These are phyloP conservation scores for Sander lucioperca DNA, from an alignment of 2,113 vertebrate species.

Conservation along the genomic window DNA sequence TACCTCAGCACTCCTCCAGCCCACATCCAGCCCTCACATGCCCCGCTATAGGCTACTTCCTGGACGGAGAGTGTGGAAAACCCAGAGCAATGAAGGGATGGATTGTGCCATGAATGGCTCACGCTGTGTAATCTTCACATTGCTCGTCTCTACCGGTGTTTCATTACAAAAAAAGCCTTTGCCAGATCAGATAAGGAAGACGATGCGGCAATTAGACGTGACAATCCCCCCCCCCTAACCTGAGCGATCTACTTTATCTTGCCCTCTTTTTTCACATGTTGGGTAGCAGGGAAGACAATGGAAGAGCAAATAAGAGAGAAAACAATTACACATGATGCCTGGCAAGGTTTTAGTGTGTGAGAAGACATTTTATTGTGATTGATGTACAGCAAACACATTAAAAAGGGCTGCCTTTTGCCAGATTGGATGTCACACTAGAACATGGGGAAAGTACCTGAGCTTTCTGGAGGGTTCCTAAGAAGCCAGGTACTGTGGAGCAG, in stretches of 20 bases:
- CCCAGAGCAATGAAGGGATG: conserved; percentile 64
- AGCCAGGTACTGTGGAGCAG: too few species aligned
- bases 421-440: too few species aligned
- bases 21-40: conserved; percentile 78
- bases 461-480: too few species aligned
- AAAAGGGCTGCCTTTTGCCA: neutral
- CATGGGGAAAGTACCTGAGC: too few species aligned
- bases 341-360: neutral
- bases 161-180: conserved; percentile 71
- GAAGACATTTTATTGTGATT: conserved; percentile 7
- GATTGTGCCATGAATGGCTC: conserved; percentile 72
- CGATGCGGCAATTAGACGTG: conserved; percentile 64
- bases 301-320: conserved; percentile 29
- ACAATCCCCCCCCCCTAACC: conserved; percentile 38
- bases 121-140: conserved; percentile 73
- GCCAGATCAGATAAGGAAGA: conserved; percentile 72
- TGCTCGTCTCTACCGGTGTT: conserved; percentile 68
- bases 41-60: conserved; percentile 66
- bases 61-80: conserved; percentile 70
- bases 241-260: conserved; percentile 45
- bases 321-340: conserved; percentile 16
- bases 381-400: neutral
- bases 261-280: conserved; percentile 36
- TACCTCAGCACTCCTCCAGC: conserved; percentile 71
- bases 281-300: conserved; percentile 34